Evolutionary conservation across 2,888 invertebrate genomes (phyloP).

Genomic region (Frankliniella fusca): DNA sequence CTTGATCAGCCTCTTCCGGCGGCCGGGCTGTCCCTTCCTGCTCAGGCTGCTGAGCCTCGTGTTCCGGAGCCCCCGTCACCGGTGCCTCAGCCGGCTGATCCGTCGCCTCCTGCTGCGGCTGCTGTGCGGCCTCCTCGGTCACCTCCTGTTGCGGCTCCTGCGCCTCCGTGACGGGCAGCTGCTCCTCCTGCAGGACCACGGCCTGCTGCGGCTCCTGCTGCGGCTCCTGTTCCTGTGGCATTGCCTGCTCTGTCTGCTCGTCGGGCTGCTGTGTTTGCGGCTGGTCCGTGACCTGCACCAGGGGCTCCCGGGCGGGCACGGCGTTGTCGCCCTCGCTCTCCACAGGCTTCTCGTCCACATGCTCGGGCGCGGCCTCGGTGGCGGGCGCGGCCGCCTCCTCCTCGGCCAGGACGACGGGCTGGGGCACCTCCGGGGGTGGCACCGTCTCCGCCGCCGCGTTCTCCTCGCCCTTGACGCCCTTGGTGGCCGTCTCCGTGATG

Average conservation of each 20-base stretch:
- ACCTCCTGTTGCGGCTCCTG: conserved; percentile 29
- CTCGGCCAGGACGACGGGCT: not conserved
- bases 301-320: not conserved
- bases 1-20: conserved; percentile 22
- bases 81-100: conserved; percentile 31
- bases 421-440: not conserved
- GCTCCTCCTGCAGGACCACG: conserved; percentile 33
- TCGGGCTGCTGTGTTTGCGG: not conserved
- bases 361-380: not conserved
- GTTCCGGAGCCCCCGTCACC: not conserved
- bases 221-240: not conserved
- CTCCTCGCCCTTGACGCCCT: conserved; percentile 29
- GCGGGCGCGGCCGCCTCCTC: not conserved
- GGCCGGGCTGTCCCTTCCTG: conserved; percentile 36
- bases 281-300: conserved; percentile 28
- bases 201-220: conserved; percentile 15
- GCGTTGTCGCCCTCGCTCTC: not conserved
- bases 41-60: conserved; percentile 35
- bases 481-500: conserved; percentile 18
- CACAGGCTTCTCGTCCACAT: not conserved
- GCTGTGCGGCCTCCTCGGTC: conserved; percentile 33
- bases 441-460: conserved; percentile 3
- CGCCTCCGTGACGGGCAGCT: not conserved
- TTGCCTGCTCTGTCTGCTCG: not conserved
- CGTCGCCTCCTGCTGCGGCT: conserved; percentile 36